Percentiles rank a stretch among this genome's conserved stretches.
Conservation (phyloP, 2,888 invertebrate genomes). For the Caenorhabditis sp. region DNA sequence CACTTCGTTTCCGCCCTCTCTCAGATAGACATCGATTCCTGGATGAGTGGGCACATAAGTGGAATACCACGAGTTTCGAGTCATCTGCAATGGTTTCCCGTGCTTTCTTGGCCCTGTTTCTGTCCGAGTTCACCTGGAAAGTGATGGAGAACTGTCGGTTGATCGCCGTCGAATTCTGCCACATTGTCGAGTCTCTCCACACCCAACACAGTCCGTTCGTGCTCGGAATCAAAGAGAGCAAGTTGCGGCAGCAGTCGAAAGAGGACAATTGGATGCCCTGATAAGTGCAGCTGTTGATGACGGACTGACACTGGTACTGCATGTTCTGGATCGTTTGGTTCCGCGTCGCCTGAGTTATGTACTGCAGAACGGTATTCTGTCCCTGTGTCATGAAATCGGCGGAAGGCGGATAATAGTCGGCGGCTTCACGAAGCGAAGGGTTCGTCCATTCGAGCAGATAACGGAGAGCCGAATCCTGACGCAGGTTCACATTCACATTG, state of each 20-base stretch:
- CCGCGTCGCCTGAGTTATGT: constrained; percentile 43
- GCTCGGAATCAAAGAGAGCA: constrained; percentile 46
- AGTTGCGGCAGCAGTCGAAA: constrained; percentile 62
- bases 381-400: constrained; percentile 48
- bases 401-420: constrained; percentile 57
- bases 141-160: constrained; percentile 61
- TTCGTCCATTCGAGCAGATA: constrained; percentile 72
- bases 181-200: constrained; percentile 57
- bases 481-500: constrained; percentile 58
- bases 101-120: too few relatives aligned
- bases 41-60: constrained; percentile 61
- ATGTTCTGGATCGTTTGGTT: constrained; percentile 58
- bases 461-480: constrained; percentile 60
- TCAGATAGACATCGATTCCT: constrained; percentile 64
- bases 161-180: constrained; percentile 59
- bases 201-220: constrained; percentile 61
- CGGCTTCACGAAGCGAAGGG: constrained; percentile 58
- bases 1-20: constrained; percentile 55
- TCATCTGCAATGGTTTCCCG: constrained; percentile 51
- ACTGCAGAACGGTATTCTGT: constrained; percentile 52
- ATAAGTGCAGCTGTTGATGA: constrained; percentile 64
- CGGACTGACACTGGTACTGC: constrained; percentile 67
- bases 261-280: constrained; percentile 58
- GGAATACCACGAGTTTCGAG: constrained; percentile 69
- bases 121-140: constrained; percentile 64